These are phyloP conservation scores for Drosophila mayri DNA, from an alignment of 1,140 invertebrate genomes.

Conservation along the genomic window DNA sequence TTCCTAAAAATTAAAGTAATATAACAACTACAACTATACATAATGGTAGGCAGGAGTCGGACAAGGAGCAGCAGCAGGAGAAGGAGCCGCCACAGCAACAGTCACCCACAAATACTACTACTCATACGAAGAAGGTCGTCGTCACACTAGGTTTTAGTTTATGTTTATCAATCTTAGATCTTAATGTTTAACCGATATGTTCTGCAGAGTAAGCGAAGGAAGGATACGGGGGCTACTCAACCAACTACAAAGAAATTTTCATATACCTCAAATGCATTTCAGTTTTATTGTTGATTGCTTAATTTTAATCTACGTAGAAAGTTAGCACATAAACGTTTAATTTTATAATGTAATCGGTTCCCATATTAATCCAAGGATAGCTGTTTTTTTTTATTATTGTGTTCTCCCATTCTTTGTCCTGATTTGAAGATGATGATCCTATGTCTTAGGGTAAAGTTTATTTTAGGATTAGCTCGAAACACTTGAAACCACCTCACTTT, in stretches of 20 bases:
- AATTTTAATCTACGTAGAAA: constrained; percentile 61
- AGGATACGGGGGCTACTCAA: constrained; percentile 63
- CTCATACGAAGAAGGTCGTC: constrained; percentile 63
- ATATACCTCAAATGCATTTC: constrained; percentile 85
- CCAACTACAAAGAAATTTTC: constrained; percentile 84
- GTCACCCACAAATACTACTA: constrained; percentile 72
- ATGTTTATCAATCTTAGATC: constrained; percentile 30
- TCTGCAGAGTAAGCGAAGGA: constrained; percentile 34
- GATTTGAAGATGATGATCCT: constrained; percentile 32
- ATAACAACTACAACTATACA: constrained; percentile 6
- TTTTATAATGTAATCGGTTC: constrained; percentile 41
- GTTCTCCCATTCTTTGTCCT: constrained; percentile 31
- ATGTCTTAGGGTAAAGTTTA: constrained; percentile 55
- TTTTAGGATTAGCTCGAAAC: constrained; percentile 70
- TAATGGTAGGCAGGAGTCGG: constrained; percentile 7
- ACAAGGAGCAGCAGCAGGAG: background rate
- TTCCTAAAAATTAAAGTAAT: constrained; percentile 59
- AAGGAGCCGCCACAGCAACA: constrained; percentile 46
- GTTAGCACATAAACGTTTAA: constrained; percentile 22
- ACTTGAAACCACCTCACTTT: constrained; percentile 80
- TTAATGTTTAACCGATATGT: constrained; percentile 46
- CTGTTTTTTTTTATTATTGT: constrained; percentile 31
- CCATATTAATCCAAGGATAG: constrained; percentile 6
- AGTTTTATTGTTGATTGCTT: constrained; percentile 84
- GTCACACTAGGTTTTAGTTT: constrained; percentile 74